Evolutionary conservation across 2,113 vertebrate species (phyloP).

Genomic region (Mustela nigripes): DNA sequence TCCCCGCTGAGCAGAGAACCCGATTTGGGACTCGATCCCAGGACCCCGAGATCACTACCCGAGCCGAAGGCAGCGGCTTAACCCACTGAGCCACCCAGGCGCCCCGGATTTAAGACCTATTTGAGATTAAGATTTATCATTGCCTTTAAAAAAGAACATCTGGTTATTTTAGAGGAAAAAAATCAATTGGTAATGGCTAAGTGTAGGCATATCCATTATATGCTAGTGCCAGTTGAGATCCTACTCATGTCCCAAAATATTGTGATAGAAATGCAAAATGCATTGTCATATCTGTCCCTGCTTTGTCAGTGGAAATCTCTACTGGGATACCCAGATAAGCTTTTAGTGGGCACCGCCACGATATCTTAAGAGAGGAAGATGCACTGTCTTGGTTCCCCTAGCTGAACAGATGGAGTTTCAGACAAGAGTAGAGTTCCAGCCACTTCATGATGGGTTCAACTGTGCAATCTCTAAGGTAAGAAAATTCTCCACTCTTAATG

Average conservation of each 20-base stretch:
- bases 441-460: neutral
- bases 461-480: neutral
- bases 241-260: neutral
- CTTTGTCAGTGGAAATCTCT: neutral
- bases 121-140: neutral
- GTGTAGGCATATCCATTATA: neutral
- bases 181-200: neutral
- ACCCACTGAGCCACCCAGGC: no score
- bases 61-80: no score
- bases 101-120: neutral
- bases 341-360: neutral
- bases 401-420: neutral
- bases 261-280: neutral
- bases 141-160: neutral
- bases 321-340: neutral
- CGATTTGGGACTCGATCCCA: no score
- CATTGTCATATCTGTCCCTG: neutral
- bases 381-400: neutral
- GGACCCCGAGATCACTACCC: no score
- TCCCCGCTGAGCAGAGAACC: no score
- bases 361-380: neutral
- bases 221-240: neutral
- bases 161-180: neutral
- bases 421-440: neutral
- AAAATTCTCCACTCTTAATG: neutral